phyloP scores from a whole-genome alignment of 2,888 invertebrate genomes.

The Torymus texanus region DNA sequence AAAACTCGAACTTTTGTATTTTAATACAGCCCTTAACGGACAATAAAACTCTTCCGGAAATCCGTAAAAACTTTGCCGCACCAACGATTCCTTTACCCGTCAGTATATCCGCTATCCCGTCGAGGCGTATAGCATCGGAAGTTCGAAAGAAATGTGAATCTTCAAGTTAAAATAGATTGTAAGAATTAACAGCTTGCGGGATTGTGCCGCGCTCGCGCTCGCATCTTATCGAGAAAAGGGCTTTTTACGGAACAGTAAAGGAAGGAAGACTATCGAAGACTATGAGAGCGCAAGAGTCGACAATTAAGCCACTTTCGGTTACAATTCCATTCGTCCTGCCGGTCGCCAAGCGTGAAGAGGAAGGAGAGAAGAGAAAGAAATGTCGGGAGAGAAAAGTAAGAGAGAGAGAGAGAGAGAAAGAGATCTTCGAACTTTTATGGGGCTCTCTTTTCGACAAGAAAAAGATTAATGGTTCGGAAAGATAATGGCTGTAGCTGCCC shows the following conservation, averaged over 20 bases:
- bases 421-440: constrained; percentile 48
- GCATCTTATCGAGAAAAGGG: constrained; percentile 16
- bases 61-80: too few relatives aligned
- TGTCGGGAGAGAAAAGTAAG: constrained; percentile 13
- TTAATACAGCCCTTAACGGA: too few relatives aligned
- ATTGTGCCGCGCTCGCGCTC: background rate
- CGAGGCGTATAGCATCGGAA: background rate
- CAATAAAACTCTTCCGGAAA: too few relatives aligned
- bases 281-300: background rate
- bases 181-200: constrained; percentile 26
- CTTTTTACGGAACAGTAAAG: background rate
- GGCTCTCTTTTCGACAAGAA: constrained; percentile 56
- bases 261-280: constrained; percentile 1
- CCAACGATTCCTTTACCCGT: too few relatives aligned
- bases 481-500: constrained; percentile 59
- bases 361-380: background rate
- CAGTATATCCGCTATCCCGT: too few relatives aligned
- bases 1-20: too few relatives aligned
- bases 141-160: background rate
- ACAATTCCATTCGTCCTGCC: constrained; percentile 41
- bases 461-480: constrained; percentile 65
- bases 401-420: constrained; percentile 13
- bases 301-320: constrained; percentile 51
- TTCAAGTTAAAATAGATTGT: constrained; percentile 18
- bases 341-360: constrained; percentile 31